Evolutionary conservation across 2,797 vertebrate species (phyloP).

Genomic region (Sebastes glaucus): DNA sequence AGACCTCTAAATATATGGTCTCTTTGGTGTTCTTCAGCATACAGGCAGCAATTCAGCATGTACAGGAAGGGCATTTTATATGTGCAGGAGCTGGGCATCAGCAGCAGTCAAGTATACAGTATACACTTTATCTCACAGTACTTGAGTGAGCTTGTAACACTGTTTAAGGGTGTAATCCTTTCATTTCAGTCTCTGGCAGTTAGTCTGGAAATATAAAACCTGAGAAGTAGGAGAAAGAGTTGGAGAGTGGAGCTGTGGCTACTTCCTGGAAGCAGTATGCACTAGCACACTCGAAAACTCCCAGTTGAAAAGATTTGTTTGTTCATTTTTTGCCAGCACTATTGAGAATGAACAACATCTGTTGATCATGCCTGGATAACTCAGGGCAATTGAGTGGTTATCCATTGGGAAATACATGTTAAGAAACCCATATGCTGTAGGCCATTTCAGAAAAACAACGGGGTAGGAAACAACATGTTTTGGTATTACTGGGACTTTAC

Average conservation of each 20-base stretch:
- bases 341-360: not conserved
- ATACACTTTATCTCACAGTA: not conserved
- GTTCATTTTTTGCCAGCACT: not conserved
- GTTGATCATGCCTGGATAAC: not conserved
- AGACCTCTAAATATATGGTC: not conserved
- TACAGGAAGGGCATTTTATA: not conserved
- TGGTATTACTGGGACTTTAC: not conserved
- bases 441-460: not conserved
- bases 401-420: not conserved
- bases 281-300: not conserved
- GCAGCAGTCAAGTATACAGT: not conserved
- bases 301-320: not conserved
- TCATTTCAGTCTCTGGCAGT: not conserved
- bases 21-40: not conserved
- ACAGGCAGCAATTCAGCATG: too few species aligned
- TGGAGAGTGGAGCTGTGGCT: not conserved
- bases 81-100: not conserved
- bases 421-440: not conserved
- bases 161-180: not conserved
- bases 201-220: not conserved
- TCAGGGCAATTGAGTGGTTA: not conserved
- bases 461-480: not conserved
- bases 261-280: not conserved
- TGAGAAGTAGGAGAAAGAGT: not conserved
- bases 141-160: too few species aligned